A percentile compares a stretch with the other conserved stretches of the same genome.
Evolutionary conservation across 2,797 vertebrate species (phyloP).

Genomic region (Alosa sapidissima): DNA sequence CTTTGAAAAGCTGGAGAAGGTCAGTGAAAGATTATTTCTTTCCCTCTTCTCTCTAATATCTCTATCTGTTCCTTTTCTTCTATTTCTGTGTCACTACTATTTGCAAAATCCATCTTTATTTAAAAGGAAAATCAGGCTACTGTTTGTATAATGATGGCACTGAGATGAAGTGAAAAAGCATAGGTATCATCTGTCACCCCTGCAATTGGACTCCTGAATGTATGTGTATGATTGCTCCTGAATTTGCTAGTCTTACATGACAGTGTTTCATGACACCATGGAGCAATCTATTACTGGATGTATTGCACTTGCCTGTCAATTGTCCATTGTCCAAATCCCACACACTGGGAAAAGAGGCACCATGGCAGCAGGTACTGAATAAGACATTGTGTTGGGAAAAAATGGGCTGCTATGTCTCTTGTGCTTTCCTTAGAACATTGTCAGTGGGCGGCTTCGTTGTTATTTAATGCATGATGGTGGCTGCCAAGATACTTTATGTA

Average conservation of each 20-base stretch:
- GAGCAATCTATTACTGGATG: background rate
- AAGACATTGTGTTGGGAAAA: background rate
- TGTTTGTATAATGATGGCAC: background rate
- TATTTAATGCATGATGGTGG: background rate
- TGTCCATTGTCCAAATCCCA: background rate
- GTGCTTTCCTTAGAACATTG: background rate
- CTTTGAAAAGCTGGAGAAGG: constrained; percentile 98
- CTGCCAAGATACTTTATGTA: background rate
- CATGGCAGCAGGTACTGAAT: background rate
- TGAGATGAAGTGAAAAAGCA: background rate
- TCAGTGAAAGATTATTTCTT: constrained; percentile 64
- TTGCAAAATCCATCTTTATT: background rate
- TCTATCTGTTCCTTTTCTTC: constrained; percentile 21
- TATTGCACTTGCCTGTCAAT: background rate
- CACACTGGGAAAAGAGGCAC: background rate
- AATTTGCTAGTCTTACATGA: background rate
- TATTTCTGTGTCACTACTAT: background rate
- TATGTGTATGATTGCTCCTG: background rate
- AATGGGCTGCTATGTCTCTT: background rate
- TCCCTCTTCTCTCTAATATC: background rate
- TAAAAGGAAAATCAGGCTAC: background rate
- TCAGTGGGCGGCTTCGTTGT: background rate
- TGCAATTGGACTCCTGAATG: background rate
- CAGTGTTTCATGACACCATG: background rate
- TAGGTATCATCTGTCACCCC: background rate